Evolutionary conservation across 2,113 vertebrate genomes (phyloP), one percentile per base, ranked within the genome.

Genomic region (Mastomys natalensis): DNA sequence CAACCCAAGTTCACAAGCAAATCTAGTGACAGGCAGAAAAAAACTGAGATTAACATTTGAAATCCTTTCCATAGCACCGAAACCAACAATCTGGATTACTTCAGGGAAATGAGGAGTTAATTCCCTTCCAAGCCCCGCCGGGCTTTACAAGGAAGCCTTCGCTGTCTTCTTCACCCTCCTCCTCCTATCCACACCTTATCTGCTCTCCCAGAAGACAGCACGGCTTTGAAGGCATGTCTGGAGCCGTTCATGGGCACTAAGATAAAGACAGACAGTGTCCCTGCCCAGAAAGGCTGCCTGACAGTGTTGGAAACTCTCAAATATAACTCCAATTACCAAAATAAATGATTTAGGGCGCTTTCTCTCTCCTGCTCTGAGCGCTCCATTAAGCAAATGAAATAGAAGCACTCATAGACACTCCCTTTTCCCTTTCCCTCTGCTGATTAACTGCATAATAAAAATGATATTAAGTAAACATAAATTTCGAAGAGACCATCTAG

Each of bases 351-450:
- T 76, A 97, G 93, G 90, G 94, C 95, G 87, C 87, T 88, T 90
- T 97, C 73, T 91, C 51, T 97, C 95, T 95, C 96, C 95, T 90
- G 55, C 80, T 91, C 95, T 87, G 90, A 97, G 95, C 5, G 55
- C 87, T 98, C 95, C 97, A 94, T 98, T 98, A 98, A 98, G 94
- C 97, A 98, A 98, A 98, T 97, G 97, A 98, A 98, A 98, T 94
- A 98, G 98, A 98, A 96, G 96, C 95, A 82, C 98, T 96, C 88
- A 87, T 93, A 96, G 77, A 93, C 90, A 96, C 96, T 98, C 96
- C 97, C 93, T 93, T 97, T 97, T 93, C 93, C 96, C 89, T 95
- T 96, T 94, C 95, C 87, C 92, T 96, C 96, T 90, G 29, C 88
- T 98, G 98, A 99, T 98, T 97, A 98, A 98, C 97, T 97, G 90